Percentiles rank a stretch among this genome's conserved stretches.
phyloP scores from a whole-genome alignment of 2,113 vertebrate species.

The Buteo buteo region DNA sequence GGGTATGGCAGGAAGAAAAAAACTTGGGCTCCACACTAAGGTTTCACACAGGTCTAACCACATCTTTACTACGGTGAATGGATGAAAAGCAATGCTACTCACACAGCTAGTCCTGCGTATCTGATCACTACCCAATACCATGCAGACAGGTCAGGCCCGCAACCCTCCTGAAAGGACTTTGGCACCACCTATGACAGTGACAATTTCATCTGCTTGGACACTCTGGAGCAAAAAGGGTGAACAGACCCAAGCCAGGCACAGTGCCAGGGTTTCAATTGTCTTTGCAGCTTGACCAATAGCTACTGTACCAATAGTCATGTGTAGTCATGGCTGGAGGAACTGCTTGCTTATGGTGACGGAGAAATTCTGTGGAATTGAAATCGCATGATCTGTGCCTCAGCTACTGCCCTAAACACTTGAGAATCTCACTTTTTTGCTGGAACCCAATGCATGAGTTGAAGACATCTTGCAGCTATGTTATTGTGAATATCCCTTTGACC shows the following conservation, averaged over 20 bases:
- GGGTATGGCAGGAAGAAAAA: not conserved
- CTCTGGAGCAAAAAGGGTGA: not conserved
- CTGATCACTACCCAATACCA: not conserved
- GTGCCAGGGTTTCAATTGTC: not conserved
- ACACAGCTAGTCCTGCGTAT: not conserved
- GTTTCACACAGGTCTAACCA: not conserved
- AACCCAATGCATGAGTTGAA: not conserved
- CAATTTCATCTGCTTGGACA: not conserved
- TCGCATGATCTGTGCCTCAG: not conserved
- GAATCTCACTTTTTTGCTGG: not conserved
- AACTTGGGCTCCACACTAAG: rapidly evolving
- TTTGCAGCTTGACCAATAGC: not conserved
- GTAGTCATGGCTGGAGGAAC: not conserved
- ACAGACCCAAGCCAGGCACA: not conserved
- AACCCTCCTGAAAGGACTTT: not conserved
- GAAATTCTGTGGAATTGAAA: not conserved
- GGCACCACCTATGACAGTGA: not conserved
- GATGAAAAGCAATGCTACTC: rapidly evolving
- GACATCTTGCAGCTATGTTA: not conserved
- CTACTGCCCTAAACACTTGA: not conserved
- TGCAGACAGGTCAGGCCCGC: rapidly evolving
- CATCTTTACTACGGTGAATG: rapidly evolving
- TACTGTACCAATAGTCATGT: not conserved
- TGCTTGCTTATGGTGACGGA: not conserved
- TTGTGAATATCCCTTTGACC: not conserved